Evolutionary conservation across 2,113 vertebrate species (phyloP).

Genomic region (Notothenia coriiceps): DNA sequence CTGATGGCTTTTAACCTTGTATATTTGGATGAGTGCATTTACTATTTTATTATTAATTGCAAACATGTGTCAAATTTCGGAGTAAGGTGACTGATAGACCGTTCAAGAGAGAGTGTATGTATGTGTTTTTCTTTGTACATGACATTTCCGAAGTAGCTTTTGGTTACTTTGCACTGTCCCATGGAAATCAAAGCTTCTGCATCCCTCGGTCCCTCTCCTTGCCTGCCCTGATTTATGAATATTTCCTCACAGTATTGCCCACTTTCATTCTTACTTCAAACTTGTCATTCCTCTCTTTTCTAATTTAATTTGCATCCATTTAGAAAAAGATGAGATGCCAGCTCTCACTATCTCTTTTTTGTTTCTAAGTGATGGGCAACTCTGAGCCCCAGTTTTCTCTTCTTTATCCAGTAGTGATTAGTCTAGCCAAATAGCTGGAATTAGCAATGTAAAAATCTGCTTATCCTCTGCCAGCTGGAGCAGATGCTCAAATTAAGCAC

Average conservation of each 20-base stretch:
- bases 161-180: slow-evolving; percentile 44
- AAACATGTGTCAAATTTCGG: slow-evolving; percentile 6
- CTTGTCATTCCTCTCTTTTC: slow-evolving; percentile 76
- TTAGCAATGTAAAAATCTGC: slow-evolving; percentile 83
- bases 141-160: slow-evolving; percentile 50
- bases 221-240: slow-evolving; percentile 65
- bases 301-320: slow-evolving; percentile 79
- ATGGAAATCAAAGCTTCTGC: slow-evolving; percentile 63
- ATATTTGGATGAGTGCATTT: background rate
- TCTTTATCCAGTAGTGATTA: slow-evolving; percentile 83
- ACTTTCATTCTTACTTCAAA: slow-evolving; percentile 72
- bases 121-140: slow-evolving; percentile 23
- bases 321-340: slow-evolving; percentile 72
- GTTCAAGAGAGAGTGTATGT: background rate
- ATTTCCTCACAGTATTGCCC: slow-evolving; percentile 62
- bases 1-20: slow-evolving; percentile 6
- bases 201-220: slow-evolving; percentile 47
- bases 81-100: background rate
- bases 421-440: slow-evolving; percentile 84
- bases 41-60: background rate
- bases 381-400: slow-evolving; percentile 68
- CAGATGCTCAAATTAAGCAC: slow-evolving; percentile 85
- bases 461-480: slow-evolving; percentile 83
- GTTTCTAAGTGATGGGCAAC: slow-evolving; percentile 71
- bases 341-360: slow-evolving; percentile 60